A percentile compares a stretch with the other conserved stretches of the same genome.
Evolutionary conservation across 92 coral and sea anemone genomes (phyloP).

Genomic region (Palythoa caribaeorum): DNA sequence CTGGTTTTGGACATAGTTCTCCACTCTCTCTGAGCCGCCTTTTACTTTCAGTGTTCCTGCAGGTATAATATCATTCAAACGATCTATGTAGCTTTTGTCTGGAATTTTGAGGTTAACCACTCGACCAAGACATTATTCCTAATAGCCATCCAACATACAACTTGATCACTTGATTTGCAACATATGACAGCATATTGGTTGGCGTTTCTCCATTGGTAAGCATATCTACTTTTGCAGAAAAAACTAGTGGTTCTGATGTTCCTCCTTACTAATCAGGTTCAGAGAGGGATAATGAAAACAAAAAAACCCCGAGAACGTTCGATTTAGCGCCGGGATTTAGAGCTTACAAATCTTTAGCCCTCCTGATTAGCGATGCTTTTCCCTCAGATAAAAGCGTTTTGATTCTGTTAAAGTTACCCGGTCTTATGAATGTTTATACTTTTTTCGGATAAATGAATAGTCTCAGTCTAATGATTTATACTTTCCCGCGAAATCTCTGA

Average conservation of each 20-base stretch:
- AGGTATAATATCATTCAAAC: slow-evolving; percentile 52
- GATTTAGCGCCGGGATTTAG: too few relatives aligned
- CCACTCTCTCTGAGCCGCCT: slow-evolving; percentile 31
- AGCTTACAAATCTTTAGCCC: too few relatives aligned
- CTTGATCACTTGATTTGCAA: slow-evolving; percentile 31
- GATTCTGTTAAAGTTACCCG: neutral
- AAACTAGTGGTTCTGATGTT: neutral
- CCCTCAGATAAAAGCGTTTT: too few relatives aligned
- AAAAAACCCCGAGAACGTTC: too few relatives aligned
- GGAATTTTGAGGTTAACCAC: slow-evolving; percentile 19
- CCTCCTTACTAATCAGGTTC: neutral
- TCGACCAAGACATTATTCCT: slow-evolving; percentile 18
- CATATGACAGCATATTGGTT: slow-evolving; percentile 42
- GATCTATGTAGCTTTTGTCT: slow-evolving; percentile 34
- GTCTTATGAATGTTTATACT: neutral
- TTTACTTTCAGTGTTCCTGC: slow-evolving; percentile 49
- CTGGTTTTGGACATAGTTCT: slow-evolving; percentile 20
- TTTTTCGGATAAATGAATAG: neutral
- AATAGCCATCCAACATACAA: slow-evolving; percentile 22
- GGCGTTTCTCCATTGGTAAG: slow-evolving; percentile 46
- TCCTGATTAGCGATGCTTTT: too few relatives aligned
- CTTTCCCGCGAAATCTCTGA: neutral
- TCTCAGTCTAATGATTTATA: neutral
- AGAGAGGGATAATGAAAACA: neutral
- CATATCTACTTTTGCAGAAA: slow-evolving; percentile 39